Evolutionary conservation across 2,888 invertebrate species (phyloP), one percentile per base, ranked within the genome.

Genomic region (Cataglyphis cursor): DNA sequence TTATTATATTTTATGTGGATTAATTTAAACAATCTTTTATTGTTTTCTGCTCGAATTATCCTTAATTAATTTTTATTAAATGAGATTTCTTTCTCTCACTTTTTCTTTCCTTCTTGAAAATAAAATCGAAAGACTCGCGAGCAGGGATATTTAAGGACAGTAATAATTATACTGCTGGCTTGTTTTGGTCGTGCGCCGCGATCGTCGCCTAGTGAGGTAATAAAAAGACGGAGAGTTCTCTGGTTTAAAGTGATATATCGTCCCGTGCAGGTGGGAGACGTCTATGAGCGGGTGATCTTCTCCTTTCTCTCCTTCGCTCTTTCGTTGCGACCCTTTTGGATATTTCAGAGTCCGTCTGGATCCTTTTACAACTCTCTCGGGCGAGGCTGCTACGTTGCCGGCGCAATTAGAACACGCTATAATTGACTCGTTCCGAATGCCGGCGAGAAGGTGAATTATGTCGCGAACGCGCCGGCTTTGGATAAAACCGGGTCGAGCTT

Each of bases 201-300:
- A 62, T 82, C 75, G 70, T 83, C 80, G 82, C 81, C 65, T 83
- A 86, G 85, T 85, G 82, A 87, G 76, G 82, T 85, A 88, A 90
- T 90, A 89, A 89, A 90, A 89, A 90, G 85, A 3, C 72, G 68
- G 80, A 75, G 80, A 75, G 72, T 54, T 59, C 64, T 88, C 89
- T 89, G 87, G 84, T 90, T 90, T 86, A 80, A 61, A 61, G 88
- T 90, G 90, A 90, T 90, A 80, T 88, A 90, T 90, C 87, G 88
- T 75, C 48, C 78, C n/a, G 65, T 51, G 88, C 90, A 90, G 90
- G 90, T 90, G 90, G 90, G 82, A 82, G 84, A 85, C 78, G 83
- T 88, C 90, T 84, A 65, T 70, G 78, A 72, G 65, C 74, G 41
- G n/a, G 41, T 68, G 28, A 38, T 48, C 28, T 18, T 61, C 18